phyloP scores from a whole-genome alignment of 2,888 invertebrate genomes.

The Incurvaria masculella region DNA sequence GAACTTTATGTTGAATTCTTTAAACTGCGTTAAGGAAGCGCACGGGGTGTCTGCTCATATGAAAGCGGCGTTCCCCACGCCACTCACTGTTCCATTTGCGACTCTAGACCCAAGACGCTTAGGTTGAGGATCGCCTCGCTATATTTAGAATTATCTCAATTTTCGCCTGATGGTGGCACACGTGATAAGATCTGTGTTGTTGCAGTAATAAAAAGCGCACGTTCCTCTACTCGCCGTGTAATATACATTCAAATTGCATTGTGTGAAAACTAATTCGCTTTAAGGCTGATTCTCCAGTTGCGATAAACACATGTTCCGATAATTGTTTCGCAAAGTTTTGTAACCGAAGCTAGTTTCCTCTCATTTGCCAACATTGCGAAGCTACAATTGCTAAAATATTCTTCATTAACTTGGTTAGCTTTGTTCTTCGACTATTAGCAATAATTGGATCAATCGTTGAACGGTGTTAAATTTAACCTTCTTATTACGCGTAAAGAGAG shows the following conservation, averaged over 20 bases:
- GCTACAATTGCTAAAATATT: no score
- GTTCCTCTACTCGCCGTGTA: conserved; percentile 55
- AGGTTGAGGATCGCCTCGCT: not conserved
- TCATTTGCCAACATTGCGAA: no score
- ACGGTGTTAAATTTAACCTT: no score
- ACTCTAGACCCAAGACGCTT: not conserved
- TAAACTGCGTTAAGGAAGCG: conserved; percentile 24
- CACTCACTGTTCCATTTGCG: not conserved
- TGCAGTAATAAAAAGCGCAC: conserved; percentile 56
- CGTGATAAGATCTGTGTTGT: conserved; percentile 18
- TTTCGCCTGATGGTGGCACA: not conserved
- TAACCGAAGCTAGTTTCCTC: no score
- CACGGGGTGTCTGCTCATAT: not conserved
- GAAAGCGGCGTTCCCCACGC: not conserved
- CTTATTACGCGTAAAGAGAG: no score
- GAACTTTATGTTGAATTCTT: conserved; percentile 56
- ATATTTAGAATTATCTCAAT: not conserved
- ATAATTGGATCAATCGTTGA: no score
- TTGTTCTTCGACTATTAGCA: no score
- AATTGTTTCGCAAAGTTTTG: conserved; percentile 34
- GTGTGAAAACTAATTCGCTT: conserved; percentile 58
- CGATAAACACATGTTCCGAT: conserved; percentile 56
- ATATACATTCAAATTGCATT: conserved; percentile 59
- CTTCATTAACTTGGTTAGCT: no score
- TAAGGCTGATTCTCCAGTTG: conserved; percentile 52